Percentiles rank a stretch among this genome's conserved stretches.
These are phyloP conservation scores for Hypercompe scribonia DNA, from an alignment of 2,888 invertebrate species.

Conservation along the genomic window DNA sequence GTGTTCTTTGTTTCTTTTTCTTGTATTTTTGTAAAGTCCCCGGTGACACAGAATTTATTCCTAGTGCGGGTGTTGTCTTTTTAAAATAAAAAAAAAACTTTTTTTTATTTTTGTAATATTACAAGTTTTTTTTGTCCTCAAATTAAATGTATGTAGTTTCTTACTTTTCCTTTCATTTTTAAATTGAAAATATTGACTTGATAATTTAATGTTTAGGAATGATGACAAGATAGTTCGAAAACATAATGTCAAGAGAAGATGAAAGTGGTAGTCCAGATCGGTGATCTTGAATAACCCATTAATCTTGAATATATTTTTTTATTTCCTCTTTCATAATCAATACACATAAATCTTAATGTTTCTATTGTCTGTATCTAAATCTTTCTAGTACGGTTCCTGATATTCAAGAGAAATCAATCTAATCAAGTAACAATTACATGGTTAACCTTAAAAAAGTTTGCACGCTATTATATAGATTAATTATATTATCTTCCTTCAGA, in stretches of 20 bases:
- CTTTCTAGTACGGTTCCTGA: not conserved
- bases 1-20: too few relatives aligned
- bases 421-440: conserved; percentile 9
- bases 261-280: not conserved
- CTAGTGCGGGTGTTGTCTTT: too few relatives aligned
- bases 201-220: not conserved
- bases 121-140: not conserved
- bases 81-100: too few relatives aligned
- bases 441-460: not conserved
- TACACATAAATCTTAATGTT: not conserved
- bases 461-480: conserved; percentile 27
- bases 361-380: not conserved
- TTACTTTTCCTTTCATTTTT: not conserved
- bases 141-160: too few relatives aligned
- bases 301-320: not conserved
- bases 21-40: too few relatives aligned
- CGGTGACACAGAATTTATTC: too few relatives aligned
- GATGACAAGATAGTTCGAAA: not conserved
- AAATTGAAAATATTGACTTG: not conserved
- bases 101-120: not conserved
- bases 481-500: not conserved
- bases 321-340: not conserved
- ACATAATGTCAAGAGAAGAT: not conserved
- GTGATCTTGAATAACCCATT: not conserved
- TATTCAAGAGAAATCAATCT: not conserved